These are phyloP conservation scores for Mythimna pallens DNA, from an alignment of 2,888 invertebrate species.

Conservation along the genomic window DNA sequence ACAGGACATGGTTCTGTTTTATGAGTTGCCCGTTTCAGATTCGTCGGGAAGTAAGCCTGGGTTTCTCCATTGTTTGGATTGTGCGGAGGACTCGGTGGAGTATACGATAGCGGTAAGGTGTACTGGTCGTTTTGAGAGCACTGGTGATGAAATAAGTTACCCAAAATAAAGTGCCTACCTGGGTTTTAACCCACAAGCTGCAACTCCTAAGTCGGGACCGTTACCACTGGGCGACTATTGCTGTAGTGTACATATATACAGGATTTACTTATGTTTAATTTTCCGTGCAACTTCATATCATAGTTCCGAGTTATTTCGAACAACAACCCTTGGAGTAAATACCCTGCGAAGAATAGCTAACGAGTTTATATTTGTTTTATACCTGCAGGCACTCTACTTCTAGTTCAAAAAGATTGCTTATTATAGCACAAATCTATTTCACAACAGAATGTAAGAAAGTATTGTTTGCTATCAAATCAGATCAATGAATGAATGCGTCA, in stretches of 20 bases:
- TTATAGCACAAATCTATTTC: conserved; percentile 21
- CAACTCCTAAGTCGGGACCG: no score
- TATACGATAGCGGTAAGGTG: no score
- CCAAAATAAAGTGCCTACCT: no score
- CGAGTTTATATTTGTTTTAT: conserved; percentile 50
- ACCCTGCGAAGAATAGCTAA: conserved; percentile 23
- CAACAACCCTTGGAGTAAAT: conserved; percentile 35
- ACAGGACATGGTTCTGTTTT: neutral
- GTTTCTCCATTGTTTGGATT: no score
- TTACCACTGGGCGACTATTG: no score
- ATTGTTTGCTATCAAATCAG: conserved; percentile 4
- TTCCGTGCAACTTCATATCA: conserved; percentile 32
- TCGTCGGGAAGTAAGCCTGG: no score
- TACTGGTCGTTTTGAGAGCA: no score
- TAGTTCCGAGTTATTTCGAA: conserved; percentile 43
- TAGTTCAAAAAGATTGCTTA: conserved; percentile 24
- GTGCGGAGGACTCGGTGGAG: no score
- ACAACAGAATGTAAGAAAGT: conserved; percentile 12
- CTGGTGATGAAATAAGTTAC: no score
- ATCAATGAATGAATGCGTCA: no score
- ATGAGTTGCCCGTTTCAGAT: no score
- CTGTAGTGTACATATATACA: neutral
- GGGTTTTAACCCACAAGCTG: no score
- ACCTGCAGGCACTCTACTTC: conserved; percentile 43
- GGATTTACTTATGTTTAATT: conserved; percentile 40